Evolutionary conservation across 2,113 vertebrate genomes (phyloP).

Genomic region (Osmerus eperlanus): DNA sequence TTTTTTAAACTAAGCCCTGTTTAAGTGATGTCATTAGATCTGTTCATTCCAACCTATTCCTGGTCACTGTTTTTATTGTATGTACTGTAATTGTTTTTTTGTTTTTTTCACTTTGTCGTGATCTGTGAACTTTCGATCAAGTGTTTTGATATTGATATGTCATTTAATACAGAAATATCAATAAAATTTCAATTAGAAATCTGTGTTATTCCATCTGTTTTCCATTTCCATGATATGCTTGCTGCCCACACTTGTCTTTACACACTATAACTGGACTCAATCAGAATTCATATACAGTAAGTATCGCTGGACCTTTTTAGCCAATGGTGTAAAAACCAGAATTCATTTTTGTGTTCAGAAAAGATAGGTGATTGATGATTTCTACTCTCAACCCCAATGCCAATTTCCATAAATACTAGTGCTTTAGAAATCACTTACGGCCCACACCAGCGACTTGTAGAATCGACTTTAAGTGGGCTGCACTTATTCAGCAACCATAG

Average conservation of each 20-base stretch:
- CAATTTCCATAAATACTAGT: slow-evolving; percentile 76
- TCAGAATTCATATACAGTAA: neutral
- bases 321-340: slow-evolving; percentile 31
- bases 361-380: slow-evolving; percentile 37
- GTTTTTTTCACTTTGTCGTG: slow-evolving; percentile 19
- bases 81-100: slow-evolving; percentile 37
- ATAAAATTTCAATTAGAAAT: slow-evolving; percentile 48
- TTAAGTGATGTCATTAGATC: slow-evolving; percentile 55
- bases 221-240: too few species aligned
- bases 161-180: slow-evolving; percentile 52
- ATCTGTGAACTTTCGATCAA: slow-evolving; percentile 28
- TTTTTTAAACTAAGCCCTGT: slow-evolving; percentile 39
- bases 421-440: slow-evolving; percentile 76
- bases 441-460: slow-evolving; percentile 69
- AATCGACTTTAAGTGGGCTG: slow-evolving; percentile 70
- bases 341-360: slow-evolving; percentile 49
- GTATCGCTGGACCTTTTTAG: slow-evolving; percentile 12
- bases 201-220: too few species aligned
- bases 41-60: neutral
- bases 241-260: neutral
- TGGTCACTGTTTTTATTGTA: slow-evolving; percentile 21
- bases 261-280: too few species aligned
- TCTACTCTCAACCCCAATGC: slow-evolving; percentile 56
- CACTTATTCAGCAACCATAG: slow-evolving; percentile 66
- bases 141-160: slow-evolving; percentile 42